A percentile compares a stretch with the other conserved stretches of the same genome.
Evolutionary conservation across 1,140 invertebrate species (phyloP).

Genomic region (Hyphantria cunea): DNA sequence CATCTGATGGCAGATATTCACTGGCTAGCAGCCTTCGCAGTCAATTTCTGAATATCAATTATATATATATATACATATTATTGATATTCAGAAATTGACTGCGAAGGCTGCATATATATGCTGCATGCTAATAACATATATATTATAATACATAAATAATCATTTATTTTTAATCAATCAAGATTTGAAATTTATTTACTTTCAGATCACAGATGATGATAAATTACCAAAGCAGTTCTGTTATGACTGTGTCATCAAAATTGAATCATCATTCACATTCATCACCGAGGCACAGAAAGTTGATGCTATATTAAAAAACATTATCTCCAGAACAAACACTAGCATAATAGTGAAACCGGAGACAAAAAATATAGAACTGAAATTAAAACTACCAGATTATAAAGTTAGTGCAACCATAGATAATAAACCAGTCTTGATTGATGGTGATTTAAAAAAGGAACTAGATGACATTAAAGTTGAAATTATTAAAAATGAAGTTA

Average conservation of each 20-base stretch:
- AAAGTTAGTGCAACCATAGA: slow-evolving; percentile 49
- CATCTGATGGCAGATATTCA: too few species aligned
- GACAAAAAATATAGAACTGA: slow-evolving; percentile 33
- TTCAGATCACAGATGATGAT: slow-evolving; percentile 60
- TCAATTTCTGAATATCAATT: too few species aligned
- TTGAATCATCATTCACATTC: slow-evolving; percentile 65
- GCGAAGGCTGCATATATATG: too few species aligned
- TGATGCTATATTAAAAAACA: slow-evolving; percentile 62
- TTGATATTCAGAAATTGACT: too few species aligned
- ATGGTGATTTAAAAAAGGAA: slow-evolving; percentile 24
- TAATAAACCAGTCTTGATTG: slow-evolving; percentile 30
- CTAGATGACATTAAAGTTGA: not conserved
- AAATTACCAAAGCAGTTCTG: slow-evolving; percentile 69
- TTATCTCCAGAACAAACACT: slow-evolving; percentile 52
- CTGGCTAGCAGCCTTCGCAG: too few species aligned
- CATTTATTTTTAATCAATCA: too few species aligned
- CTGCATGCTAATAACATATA: too few species aligned
- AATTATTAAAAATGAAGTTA: not conserved
- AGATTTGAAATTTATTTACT: slow-evolving; percentile 10
- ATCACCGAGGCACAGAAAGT: slow-evolving; percentile 67
- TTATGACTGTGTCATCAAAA: slow-evolving; percentile 63
- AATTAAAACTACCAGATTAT: slow-evolving; percentile 58
- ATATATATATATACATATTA: too few species aligned
- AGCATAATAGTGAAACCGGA: slow-evolving; percentile 64
- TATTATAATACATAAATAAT: too few species aligned